Evolutionary conservation across 2,797 vertebrate genomes (phyloP).

Genomic region (Neoniphon sammara): DNA sequence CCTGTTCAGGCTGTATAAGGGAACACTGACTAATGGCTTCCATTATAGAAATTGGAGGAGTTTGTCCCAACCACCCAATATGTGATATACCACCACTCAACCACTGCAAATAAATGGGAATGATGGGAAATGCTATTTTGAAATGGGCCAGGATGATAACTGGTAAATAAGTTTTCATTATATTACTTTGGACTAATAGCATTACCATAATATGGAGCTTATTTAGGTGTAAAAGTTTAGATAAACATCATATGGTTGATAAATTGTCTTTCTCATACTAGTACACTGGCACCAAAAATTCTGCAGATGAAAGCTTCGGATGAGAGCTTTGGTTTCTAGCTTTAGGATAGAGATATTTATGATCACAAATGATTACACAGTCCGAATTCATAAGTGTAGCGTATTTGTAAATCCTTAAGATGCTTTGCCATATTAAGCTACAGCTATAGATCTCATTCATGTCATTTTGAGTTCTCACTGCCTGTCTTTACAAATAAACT

Average conservation of each 20-base stretch:
- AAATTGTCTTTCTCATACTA: too few relatives aligned
- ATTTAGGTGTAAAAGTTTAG: not conserved
- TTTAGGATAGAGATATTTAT: not conserved
- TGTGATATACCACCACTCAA: not conserved
- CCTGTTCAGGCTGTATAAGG: too few relatives aligned
- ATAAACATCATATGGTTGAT: too few relatives aligned
- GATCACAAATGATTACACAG: not conserved
- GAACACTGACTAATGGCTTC: too few relatives aligned
- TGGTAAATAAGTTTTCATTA: not conserved
- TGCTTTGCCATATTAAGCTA: too few relatives aligned
- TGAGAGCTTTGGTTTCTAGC: not conserved
- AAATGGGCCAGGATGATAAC: not conserved
- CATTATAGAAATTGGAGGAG: too few relatives aligned
- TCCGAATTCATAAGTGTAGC: not conserved
- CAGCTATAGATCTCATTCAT: too few relatives aligned
- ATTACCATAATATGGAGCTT: not conserved
- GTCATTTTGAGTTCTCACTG: not conserved
- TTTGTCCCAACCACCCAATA: not conserved
- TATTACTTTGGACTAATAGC: not conserved
- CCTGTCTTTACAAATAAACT: not conserved
- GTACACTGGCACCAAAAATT: too few relatives aligned
- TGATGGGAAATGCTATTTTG: not conserved
- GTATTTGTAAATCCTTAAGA: not conserved
- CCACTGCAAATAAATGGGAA: not conserved
- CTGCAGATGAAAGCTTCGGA: too few relatives aligned